Percentiles rank a stretch among this genome's conserved stretches.
Evolutionary conservation across 1,140 invertebrate species (phyloP).

Genomic region (Lucilia sericata): DNA sequence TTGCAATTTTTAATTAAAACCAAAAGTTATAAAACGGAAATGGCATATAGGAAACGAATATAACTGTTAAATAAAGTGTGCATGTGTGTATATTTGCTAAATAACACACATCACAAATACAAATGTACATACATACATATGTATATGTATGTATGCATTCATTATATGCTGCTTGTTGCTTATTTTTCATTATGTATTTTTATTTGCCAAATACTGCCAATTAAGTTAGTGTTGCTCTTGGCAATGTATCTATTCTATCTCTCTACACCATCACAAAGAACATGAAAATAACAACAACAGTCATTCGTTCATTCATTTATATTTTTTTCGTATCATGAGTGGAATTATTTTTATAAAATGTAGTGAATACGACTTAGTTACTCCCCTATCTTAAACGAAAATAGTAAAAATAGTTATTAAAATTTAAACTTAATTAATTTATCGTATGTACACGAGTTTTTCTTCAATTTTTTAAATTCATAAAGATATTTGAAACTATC

Average conservation of each 20-base stretch:
- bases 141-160: not conserved
- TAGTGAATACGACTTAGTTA: no score
- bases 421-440: no score
- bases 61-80: no score
- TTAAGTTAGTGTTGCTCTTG: conserved; percentile 1
- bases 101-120: not conserved
- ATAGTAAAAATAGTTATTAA: no score
- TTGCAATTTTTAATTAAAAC: not conserved
- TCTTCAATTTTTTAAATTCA: no score
- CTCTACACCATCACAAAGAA: not conserved
- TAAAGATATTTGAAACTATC: no score
- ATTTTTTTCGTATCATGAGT: not conserved
- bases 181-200: not conserved
- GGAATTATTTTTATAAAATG: no score
- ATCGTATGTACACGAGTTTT: no score
- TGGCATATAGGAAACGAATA: not conserved
- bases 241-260: not conserved
- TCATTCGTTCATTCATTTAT: not conserved
- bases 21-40: not conserved
- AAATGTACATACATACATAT: no score
- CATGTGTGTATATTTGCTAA: no score
- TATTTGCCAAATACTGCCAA: conserved; percentile 9
- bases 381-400: no score
- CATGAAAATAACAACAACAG: not conserved
- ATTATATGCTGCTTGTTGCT: not conserved